phyloP scores from a whole-genome alignment of 2,797 vertebrate species.

The Jordanella pulchra region DNA sequence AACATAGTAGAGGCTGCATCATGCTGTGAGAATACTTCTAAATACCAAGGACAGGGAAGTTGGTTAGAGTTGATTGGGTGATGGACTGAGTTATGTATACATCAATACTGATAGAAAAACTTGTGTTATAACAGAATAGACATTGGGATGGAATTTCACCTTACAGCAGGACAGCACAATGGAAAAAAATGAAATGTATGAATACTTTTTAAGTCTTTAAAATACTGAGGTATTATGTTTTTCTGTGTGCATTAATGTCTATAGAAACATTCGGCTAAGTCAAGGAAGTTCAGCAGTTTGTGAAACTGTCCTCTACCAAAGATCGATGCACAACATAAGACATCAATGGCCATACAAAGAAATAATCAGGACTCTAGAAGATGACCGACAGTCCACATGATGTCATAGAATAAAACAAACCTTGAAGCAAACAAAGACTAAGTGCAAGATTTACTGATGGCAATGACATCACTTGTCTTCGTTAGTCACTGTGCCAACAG shows the following conservation, averaged over 20 bases:
- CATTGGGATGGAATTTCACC: too few species aligned
- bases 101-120: too few species aligned
- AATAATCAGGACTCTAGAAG: background rate
- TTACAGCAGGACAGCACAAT: background rate
- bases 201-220: background rate
- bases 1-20: too few species aligned
- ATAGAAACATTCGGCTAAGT: background rate
- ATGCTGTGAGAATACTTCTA: too few species aligned
- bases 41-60: too few species aligned
- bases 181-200: background rate
- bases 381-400: slow-evolving; percentile 40
- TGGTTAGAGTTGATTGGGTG: too few species aligned
- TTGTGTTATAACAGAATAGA: too few species aligned
- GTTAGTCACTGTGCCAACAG: slow-evolving; percentile 44
- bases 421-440: slow-evolving; percentile 36
- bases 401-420: slow-evolving; percentile 47
- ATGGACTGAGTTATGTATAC: too few species aligned
- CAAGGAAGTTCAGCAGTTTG: background rate
- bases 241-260: background rate
- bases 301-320: too few species aligned
- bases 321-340: background rate
- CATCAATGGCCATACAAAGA: background rate
- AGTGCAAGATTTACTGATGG: slow-evolving; percentile 36
- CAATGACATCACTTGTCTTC: slow-evolving; percentile 63
- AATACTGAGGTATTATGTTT: background rate